These are phyloP conservation scores for Numenius phaeopus DNA, from an alignment of 2,797 vertebrate genomes.

Conservation along the genomic window DNA sequence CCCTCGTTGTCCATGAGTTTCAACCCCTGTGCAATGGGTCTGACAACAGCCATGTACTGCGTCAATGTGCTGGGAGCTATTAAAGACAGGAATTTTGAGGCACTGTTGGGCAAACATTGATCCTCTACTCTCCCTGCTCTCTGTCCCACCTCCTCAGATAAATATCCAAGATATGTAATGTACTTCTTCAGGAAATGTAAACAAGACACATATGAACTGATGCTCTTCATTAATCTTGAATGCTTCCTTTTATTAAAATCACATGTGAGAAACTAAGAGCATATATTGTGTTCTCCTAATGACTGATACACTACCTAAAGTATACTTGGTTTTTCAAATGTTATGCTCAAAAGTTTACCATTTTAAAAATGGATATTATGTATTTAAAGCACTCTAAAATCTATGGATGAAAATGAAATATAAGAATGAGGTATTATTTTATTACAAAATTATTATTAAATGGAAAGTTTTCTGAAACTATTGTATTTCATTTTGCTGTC, in stretches of 20 bases:
- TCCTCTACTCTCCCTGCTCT: neutral
- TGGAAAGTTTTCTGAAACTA: slow-evolving; percentile 44
- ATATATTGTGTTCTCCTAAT: slow-evolving; percentile 6
- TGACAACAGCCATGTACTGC: neutral
- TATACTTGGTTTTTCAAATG: neutral
- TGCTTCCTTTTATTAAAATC: slow-evolving; percentile 21
- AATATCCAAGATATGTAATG: neutral
- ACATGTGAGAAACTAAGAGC: slow-evolving; percentile 8
- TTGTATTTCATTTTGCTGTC: neutral
- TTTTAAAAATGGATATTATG: neutral
- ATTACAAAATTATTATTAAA: neutral
- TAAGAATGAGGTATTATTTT: neutral
- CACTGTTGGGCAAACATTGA: neutral
- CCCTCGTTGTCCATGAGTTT: neutral
- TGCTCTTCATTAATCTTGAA: neutral
- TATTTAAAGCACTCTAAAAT: neutral
- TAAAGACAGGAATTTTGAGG: neutral
- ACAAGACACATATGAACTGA: neutral
- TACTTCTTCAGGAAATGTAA: neutral
- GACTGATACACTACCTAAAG: neutral
- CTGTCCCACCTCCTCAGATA: neutral
- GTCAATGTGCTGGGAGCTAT: neutral
- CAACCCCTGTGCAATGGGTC: neutral
- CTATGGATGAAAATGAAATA: neutral
- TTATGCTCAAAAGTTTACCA: neutral